Conservation (phyloP, 2,797 vertebrate species). For the Todus mexicanus region DNA sequence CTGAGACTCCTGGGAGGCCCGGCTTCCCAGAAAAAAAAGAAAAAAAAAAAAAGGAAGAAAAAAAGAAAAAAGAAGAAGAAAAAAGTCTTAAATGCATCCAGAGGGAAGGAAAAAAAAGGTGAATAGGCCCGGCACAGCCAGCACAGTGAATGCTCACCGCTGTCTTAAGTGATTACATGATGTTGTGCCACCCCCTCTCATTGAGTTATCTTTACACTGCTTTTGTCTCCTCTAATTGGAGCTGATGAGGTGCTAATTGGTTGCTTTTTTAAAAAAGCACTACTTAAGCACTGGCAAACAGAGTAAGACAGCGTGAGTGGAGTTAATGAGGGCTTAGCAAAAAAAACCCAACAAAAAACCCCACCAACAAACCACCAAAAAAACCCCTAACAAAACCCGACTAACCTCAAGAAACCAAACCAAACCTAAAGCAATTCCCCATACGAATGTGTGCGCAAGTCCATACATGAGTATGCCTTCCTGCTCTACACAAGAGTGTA, state of each 20-base stretch:
- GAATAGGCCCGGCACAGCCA: slow-evolving; percentile 78
- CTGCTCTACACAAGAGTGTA: no score
- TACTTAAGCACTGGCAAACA: slow-evolving; percentile 87
- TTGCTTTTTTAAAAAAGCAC: slow-evolving; percentile 81
- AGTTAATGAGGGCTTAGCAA: slow-evolving; percentile 96
- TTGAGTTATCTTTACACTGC: slow-evolving; percentile 96
- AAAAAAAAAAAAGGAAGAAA: no score
- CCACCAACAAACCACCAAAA: no score
- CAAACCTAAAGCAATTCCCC: not conserved
- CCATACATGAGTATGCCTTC: not conserved
- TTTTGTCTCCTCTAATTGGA: slow-evolving; percentile 99
- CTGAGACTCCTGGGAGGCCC: slow-evolving; percentile 48
- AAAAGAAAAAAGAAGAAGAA: no score
- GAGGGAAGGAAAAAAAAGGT: slow-evolving; percentile 74
- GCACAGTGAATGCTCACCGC: slow-evolving; percentile 78
- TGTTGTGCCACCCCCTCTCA: slow-evolving; percentile 83
- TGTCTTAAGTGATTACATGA: slow-evolving; percentile 91
- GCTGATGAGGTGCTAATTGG: slow-evolving; percentile 99
- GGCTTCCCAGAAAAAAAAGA: slow-evolving; percentile 17
- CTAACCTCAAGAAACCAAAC: not conserved
- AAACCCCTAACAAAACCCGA: not conserved
- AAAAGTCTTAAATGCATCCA: not conserved
- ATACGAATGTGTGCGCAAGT: no score
- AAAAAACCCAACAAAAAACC: not conserved
- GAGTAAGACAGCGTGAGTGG: slow-evolving; percentile 87